Evolutionary conservation across 1,140 invertebrate genomes (phyloP), one percentile per base, ranked within the genome.

Genomic region (Alviniconcha marisindica): DNA sequence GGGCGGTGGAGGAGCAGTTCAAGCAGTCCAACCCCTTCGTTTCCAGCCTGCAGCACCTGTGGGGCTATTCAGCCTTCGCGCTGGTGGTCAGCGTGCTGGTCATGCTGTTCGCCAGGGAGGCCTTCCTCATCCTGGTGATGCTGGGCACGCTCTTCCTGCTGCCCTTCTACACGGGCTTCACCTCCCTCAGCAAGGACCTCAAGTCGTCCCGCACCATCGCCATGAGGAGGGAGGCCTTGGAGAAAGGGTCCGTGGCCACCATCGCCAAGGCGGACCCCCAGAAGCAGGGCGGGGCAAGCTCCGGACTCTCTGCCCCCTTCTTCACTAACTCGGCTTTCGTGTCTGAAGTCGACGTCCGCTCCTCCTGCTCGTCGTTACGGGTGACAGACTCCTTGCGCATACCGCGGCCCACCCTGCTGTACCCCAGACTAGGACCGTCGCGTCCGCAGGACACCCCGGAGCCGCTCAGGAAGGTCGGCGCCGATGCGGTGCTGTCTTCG

Each of bases 1-100:
- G 91, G 33, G 88, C 88, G 2, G 88, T 92, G 2, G 91, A 92
- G 81, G 90, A 92, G 69, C 87, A 92, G 77, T 91, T 91, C 79
- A 84, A 83, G 80, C 77, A 83, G 1, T 89, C 86, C 36, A 91
- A 91, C 83, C 89, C 89, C 56, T 91, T 91, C 83, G 36, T 87
- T 56, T 90, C 89, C 18, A 90, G 90, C 84, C 84, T 91, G 15
- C 84, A 86, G 74, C 89, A 91, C 85, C 78, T 92, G 42, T 91
- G 91, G 90, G 86, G 87, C 36, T 92, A 90, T 69, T 84, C 85
- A 24, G 7, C 88, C 3, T 88, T 88, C 36, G 86, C 89, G 14
- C 21, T 87, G 12, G 44, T 90, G 5, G 54, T 76, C 54, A 69
- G 85, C 24, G 79, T 88, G 28, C 66, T 88, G 36, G 84, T 89